Evolutionary conservation across 2,797 vertebrate genomes (phyloP), one percentile per base, ranked within the genome.

Genomic region (Macropus fuliginosus): DNA sequence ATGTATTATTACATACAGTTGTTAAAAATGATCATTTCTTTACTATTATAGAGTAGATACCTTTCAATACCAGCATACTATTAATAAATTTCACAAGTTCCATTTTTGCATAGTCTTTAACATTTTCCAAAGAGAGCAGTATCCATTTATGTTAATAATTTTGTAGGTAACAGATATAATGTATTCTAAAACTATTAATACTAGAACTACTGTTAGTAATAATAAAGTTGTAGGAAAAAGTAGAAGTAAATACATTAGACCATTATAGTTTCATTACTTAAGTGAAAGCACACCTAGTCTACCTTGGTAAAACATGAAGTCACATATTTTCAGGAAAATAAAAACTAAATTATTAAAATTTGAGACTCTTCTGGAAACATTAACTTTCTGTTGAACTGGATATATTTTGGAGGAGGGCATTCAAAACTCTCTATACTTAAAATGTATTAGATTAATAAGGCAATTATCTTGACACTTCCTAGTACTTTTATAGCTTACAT

Each of bases 141-240:
- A 93, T 1, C 46, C 24, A 46, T 94, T 87, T 89, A 34, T 59
- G 18, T 90, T 34, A 56, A 55, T 55, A 95, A 94, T 21, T 92
- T 93, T 93, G 74, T 55, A 0, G 66, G 50, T 91, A 13, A 27
- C 31, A 81, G 3, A 81, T 46, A 81, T 31, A 81, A 74, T 74
- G n/a, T 34, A 12, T 95, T 96, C 16, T 40, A 91, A 87, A 94
- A 66, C 91, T 14, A 62, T n/a, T 62, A 55, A 54, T 56, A 62
- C 10, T 46, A 90, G 56, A 93, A 46, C 54, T 46, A 46, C 24
- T 55, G 14, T 59, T 31, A 50, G 54, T 87, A 93, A 29, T 91
- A 91, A 66, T 4, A 92, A 40, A 11, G 14, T 34, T 54, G 89
- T 27, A 96, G 89, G 24, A 40, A 56, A 57, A 91, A 94, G 55